phyloP scores from a whole-genome alignment of 1,140 invertebrate genomes.

The Lepidostoma basale region DNA sequence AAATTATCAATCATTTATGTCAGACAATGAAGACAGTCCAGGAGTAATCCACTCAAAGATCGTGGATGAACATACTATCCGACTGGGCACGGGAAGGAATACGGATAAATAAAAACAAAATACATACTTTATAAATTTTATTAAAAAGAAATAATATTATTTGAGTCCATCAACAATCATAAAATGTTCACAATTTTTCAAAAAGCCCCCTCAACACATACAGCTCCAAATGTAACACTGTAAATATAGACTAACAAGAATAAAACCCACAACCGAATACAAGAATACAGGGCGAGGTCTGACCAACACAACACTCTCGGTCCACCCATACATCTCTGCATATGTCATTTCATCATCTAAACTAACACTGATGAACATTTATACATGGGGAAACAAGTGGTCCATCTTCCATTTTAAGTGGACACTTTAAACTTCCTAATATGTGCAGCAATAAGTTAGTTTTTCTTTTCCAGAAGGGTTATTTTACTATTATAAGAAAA shows the following conservation, averaged over 20 bases:
- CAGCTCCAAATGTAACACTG: conserved; percentile 32
- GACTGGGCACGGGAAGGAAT: too few species aligned
- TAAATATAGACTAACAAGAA: conserved; percentile 40
- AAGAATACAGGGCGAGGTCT: conserved; percentile 37
- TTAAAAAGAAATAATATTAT: conserved; percentile 42
- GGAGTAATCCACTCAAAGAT: too few species aligned
- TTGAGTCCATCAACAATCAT: conserved; percentile 39
- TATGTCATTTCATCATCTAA: conserved; percentile 6
- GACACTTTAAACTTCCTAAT: background rate
- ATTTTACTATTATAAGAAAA: conserved; percentile 14
- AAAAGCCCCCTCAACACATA: conserved; percentile 11
- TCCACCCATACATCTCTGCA: conserved; percentile 29
- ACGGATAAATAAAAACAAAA: conserved; percentile 13
- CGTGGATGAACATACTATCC: too few species aligned
- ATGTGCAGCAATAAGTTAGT: conserved; percentile 23
- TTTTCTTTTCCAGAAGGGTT: background rate
- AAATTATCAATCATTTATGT: too few species aligned
- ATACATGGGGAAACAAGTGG: conserved; percentile 4
- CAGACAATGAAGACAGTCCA: too few species aligned
- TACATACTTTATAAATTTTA: conserved; percentile 32
- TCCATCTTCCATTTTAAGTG: background rate
- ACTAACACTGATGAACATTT: conserved; percentile 12
- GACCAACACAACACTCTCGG: conserved; percentile 33
- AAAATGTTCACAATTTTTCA: conserved; percentile 31
- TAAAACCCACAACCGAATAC: conserved; percentile 45